These are phyloP conservation scores for Ovis aries DNA, from an alignment of 2,113 vertebrate genomes.

Conservation along the genomic window ARS-UI_Ramb_v3.0 NC_056072.1:30078001-30078500, in stretches of 20 bases:
- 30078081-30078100: not conserved
- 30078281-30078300: not conserved
- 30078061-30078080: not conserved
- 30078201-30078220: not conserved
- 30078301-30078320: not conserved
- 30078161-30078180: not conserved
- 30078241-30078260: not conserved
- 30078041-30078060: not conserved
- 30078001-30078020: not conserved
- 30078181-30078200: not conserved
- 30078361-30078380: not conserved
- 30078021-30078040: not conserved
- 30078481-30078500: not conserved
- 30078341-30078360: not conserved
- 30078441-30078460: not conserved
- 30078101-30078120: not conserved
- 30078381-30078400: not conserved
- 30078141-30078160: not conserved
- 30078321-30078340: not conserved
- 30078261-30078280: not conserved
- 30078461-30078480: not conserved
- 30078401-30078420: not conserved
- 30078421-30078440: not conserved
- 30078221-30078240: not conserved
- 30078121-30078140: not conserved